phyloP scores from a whole-genome alignment of 2,113 vertebrate species.

The Fukomys damarensis region DNA sequence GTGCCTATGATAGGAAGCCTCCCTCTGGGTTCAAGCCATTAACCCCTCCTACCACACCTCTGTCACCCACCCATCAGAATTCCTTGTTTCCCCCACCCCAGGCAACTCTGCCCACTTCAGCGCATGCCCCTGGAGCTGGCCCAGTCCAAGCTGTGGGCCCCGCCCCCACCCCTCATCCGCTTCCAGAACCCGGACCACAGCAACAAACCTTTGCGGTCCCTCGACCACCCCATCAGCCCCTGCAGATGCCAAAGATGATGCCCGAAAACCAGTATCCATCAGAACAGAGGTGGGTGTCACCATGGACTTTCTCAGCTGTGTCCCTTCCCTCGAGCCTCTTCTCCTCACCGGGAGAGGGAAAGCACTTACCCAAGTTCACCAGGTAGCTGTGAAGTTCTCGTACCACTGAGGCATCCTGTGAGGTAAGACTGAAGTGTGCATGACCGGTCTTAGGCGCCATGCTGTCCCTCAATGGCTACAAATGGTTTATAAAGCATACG shows the following conservation, averaged over 20 bases:
- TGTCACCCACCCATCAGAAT: constrained; percentile 89
- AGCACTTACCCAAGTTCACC: neutral
- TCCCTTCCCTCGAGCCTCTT: neutral
- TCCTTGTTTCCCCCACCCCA: constrained; percentile 81
- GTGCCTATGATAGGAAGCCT: constrained; percentile 98
- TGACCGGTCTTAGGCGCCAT: neutral
- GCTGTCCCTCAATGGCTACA: neutral
- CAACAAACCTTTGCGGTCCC: constrained; percentile 93
- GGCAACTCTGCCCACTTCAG: constrained; percentile 81
- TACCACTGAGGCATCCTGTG: neutral
- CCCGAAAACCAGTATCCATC: constrained; percentile 90
- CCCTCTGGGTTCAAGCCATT: constrained; percentile 95
- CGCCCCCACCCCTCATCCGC: constrained; percentile 65
- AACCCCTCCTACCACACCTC: constrained; percentile 93
- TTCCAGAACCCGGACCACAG: constrained; percentile 87
- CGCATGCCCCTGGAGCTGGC: constrained; percentile 80
- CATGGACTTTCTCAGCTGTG: neutral
- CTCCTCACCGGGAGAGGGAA: neutral
- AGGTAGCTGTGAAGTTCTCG: neutral
- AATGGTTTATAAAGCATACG: neutral
- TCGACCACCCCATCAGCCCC: constrained; percentile 87
- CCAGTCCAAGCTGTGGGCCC: constrained; percentile 78
- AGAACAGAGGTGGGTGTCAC: constrained; percentile 93
- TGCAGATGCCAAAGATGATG: constrained; percentile 91
- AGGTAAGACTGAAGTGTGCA: neutral